Evolutionary conservation across 2,888 invertebrate genomes (phyloP).

Genomic region (Bellardia pandia): DNA sequence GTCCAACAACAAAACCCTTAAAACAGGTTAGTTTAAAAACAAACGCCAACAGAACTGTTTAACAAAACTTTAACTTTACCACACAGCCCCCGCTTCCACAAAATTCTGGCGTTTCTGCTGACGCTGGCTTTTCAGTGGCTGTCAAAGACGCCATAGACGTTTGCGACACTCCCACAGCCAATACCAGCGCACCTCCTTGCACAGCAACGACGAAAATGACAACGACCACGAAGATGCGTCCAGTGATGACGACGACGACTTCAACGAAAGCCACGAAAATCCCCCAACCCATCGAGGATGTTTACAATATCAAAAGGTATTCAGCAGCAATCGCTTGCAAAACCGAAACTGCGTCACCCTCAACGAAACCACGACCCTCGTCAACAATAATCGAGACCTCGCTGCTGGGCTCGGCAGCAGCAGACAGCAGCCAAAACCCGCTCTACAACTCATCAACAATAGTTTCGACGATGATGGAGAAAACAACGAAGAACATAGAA

Average conservation of each 20-base stretch:
- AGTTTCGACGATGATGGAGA: slow-evolving; percentile 81
- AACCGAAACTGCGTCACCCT: slow-evolving; percentile 68
- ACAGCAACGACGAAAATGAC: slow-evolving; percentile 78
- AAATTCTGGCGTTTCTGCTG: slow-evolving; percentile 84
- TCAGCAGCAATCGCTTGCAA: slow-evolving; percentile 69
- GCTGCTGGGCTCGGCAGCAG: slow-evolving; percentile 81
- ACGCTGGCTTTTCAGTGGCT: slow-evolving; percentile 85
- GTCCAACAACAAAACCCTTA: slow-evolving; percentile 71
- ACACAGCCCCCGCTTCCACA: slow-evolving; percentile 77
- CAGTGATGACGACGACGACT: slow-evolving; percentile 64
- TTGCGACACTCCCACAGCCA: slow-evolving; percentile 76
- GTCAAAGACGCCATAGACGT: slow-evolving; percentile 83
- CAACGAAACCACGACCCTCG: slow-evolving; percentile 78
- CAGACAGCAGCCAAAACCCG: slow-evolving; percentile 75
- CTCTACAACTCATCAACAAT: slow-evolving; percentile 82
- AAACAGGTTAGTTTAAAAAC: slow-evolving; percentile 75
- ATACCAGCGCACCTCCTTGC: slow-evolving; percentile 74
- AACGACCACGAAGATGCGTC: slow-evolving; percentile 75
- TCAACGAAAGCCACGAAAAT: slow-evolving; percentile 74
- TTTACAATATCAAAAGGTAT: slow-evolving; percentile 72
- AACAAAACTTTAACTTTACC: not conserved
- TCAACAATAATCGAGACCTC: slow-evolving; percentile 84
- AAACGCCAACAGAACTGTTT: not conserved
- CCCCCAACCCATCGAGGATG: slow-evolving; percentile 63
- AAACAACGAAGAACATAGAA: not conserved